A percentile compares a stretch with the other conserved stretches of the same genome.
These are phyloP conservation scores for Tachystola acroxantha DNA, from an alignment of 2,888 invertebrate species.

Conservation along the genomic window DNA sequence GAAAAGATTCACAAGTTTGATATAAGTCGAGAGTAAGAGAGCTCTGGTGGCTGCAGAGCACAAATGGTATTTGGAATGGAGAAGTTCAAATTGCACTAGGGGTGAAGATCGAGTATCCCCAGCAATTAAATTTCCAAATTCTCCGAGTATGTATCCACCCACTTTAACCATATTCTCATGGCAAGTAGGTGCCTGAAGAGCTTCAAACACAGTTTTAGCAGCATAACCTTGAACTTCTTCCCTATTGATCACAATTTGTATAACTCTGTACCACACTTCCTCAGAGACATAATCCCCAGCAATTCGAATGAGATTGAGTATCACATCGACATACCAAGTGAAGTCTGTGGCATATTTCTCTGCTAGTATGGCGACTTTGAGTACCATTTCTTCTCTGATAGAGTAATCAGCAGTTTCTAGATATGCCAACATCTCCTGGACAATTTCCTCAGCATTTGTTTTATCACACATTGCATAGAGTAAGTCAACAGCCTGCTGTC, in stretches of 20 bases:
- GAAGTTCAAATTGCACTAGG: slow-evolving; percentile 96
- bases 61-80: slow-evolving; percentile 99
- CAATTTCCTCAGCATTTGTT: slow-evolving; percentile 99
- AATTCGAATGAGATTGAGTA: slow-evolving; percentile 98
- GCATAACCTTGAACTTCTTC: slow-evolving; percentile 99
- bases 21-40: slow-evolving; percentile 96
- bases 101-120: slow-evolving; percentile 99
- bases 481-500: slow-evolving; percentile 98
- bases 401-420: slow-evolving; percentile 99
- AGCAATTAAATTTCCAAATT: slow-evolving; percentile 99
- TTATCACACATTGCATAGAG: slow-evolving; percentile 99
- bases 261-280: slow-evolving; percentile 99
- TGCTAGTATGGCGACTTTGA: slow-evolving; percentile 99
- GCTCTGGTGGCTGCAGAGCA: slow-evolving; percentile 98
- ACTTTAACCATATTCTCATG: slow-evolving; percentile 99
- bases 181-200: slow-evolving; percentile 98
- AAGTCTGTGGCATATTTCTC: slow-evolving; percentile 99
- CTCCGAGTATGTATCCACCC: slow-evolving; percentile 98
- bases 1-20: slow-evolving; percentile 99
- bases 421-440: slow-evolving; percentile 99
- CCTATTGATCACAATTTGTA: slow-evolving; percentile 99
- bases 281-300: slow-evolving; percentile 99
- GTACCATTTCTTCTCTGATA: slow-evolving; percentile 99
- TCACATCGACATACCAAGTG: slow-evolving; percentile 99
- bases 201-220: slow-evolving; percentile 99